Evolutionary conservation across 2,888 invertebrate species (phyloP).

Genomic region (Cerastis rubricosa): DNA sequence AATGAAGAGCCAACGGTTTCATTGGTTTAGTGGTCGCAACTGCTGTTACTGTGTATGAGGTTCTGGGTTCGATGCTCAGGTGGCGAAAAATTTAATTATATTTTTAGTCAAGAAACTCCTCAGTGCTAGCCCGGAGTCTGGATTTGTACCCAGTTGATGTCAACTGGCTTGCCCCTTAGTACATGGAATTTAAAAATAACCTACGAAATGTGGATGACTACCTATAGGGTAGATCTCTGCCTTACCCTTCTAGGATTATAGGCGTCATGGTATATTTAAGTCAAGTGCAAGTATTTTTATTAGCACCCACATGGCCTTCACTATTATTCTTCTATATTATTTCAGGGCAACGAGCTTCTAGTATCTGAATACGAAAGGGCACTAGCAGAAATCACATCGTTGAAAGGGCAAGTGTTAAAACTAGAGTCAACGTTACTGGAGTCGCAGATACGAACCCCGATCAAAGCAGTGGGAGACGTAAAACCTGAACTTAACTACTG

Average conservation of each 20-base stretch:
- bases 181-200: neutral
- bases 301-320: neutral
- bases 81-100: too few species aligned
- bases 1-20: neutral
- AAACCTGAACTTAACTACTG: slow-evolving; percentile 85
- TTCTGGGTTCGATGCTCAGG: too few species aligned
- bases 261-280: neutral
- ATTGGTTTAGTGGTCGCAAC: neutral
- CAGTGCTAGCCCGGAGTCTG: neutral
- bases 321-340: neutral
- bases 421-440: slow-evolving; percentile 86
- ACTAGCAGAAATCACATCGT: slow-evolving; percentile 89
- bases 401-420: slow-evolving; percentile 87
- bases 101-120: neutral
- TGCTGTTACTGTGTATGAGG: too few species aligned
- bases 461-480: slow-evolving; percentile 70
- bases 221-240: neutral
- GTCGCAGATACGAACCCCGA: slow-evolving; percentile 81
- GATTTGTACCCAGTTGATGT: neutral
- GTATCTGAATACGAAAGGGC: slow-evolving; percentile 89
- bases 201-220: neutral
- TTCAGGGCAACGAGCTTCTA: slow-evolving; percentile 88
- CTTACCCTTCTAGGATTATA: neutral
- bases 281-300: neutral
- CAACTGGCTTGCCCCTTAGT: neutral